phyloP scores from a whole-genome alignment of 2,888 invertebrate genomes.

The Brachylomia viminalis region DNA sequence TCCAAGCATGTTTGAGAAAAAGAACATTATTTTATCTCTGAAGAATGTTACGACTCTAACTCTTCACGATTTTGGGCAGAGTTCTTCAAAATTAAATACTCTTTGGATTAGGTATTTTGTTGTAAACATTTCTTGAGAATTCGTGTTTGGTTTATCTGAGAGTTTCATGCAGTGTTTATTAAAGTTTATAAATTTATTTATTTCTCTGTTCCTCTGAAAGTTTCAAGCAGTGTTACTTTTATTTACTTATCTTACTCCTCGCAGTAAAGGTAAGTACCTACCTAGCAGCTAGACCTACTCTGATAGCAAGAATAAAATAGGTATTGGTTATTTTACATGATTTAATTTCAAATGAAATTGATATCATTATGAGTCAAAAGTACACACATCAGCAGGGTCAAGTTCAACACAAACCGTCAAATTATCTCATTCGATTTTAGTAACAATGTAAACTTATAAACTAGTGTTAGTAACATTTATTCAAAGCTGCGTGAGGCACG shows the following conservation, averaged over 20 bases:
- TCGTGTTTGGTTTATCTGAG: background rate
- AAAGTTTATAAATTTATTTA: background rate
- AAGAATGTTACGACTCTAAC: background rate
- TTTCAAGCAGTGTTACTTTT: no score
- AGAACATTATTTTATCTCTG: slow-evolving; percentile 1
- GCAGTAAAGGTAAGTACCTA: background rate
- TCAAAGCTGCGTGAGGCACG: no score
- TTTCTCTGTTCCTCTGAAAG: background rate
- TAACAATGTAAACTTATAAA: no score
- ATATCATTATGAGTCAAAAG: background rate
- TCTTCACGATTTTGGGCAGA: background rate
- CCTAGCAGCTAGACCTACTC: background rate
- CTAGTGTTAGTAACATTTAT: no score
- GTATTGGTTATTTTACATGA: background rate
- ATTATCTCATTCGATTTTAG: no score
- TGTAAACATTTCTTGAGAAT: background rate
- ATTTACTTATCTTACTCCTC: background rate
- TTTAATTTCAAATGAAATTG: background rate
- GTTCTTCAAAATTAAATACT: background rate
- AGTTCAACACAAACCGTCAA: no score
- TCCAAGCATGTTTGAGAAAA: no score
- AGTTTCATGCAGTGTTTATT: background rate
- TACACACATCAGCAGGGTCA: no score
- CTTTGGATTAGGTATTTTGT: background rate
- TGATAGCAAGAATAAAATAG: background rate